Conservation (phyloP, 2,888 invertebrate species). For the Acanthacorydalis orientalis region DNA sequence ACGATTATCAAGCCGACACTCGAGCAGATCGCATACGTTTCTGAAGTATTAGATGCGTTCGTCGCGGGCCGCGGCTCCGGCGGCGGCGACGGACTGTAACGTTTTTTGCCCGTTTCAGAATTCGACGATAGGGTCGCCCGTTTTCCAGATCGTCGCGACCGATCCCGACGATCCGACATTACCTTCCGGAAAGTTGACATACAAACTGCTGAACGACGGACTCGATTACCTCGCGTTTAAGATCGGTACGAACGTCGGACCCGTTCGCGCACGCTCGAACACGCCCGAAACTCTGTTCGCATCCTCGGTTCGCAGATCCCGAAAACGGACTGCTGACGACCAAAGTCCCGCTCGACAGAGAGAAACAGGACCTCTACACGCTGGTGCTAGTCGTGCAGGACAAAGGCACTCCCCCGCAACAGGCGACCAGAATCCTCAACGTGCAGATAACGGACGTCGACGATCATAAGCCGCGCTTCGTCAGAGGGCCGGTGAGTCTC, state of each 20-base stretch:
- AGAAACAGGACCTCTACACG: conserved; percentile 54
- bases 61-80: no score
- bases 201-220: conserved; percentile 53
- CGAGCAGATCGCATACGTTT: conserved; percentile 50
- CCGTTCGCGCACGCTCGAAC: no score
- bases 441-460: conserved; percentile 57
- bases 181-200: conserved; percentile 56
- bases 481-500: conserved; percentile 41
- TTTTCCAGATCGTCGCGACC: conserved; percentile 58
- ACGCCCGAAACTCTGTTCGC: no score
- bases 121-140: conserved; percentile 51
- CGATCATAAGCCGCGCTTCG: conserved; percentile 61
- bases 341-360: conserved; percentile 50
- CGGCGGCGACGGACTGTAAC: no score
- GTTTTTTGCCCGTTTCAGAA: no score
- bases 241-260: conserved; percentile 39
- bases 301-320: conserved; percentile 36
- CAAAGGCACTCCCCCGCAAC: conserved; percentile 59
- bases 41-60: conserved; percentile 52
- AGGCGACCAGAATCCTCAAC: conserved; percentile 49
- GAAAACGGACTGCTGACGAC: conserved; percentile 59
- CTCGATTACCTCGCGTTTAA: conserved; percentile 42
- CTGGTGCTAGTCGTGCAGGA: conserved; percentile 64
- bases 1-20: conserved; percentile 50
- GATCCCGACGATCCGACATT: conserved; percentile 63